Base-by-base conservation (phyloP, 2,113 vertebrate genomes). In the Coracopsis vasa region DNA sequence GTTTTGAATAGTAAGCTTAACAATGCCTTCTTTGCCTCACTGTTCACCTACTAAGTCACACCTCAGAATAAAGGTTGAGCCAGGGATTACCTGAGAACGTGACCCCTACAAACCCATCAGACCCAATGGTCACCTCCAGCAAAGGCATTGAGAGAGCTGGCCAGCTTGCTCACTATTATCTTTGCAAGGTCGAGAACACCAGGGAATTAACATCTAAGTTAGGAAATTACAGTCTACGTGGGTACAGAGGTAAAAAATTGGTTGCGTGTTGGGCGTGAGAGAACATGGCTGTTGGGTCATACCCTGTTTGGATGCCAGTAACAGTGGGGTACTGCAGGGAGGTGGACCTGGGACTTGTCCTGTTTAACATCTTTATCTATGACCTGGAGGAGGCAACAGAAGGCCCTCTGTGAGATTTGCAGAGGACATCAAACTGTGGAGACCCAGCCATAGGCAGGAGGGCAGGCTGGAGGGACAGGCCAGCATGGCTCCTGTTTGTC, bases 261-360 rank as follows among this genome's bases (percentile, higher is more conserved):
- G 3, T 29, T 60, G 54, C 35, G 19, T 37, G 31, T 7, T 23
- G 24, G 9, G 2, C 2, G 10, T 37, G 42, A 33, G 42, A 69
- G 67, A 45, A 39, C 10, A 1, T 4, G 39, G 42, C 29, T 50
- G 11, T n/a, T 74, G 45, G 3, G 5, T 21, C 10, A 2, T 44
- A 7, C 24, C 7, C 13, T 50, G 12, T 37, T 70, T 58, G 75
- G 35, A 37, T 58, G 31, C 28, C 61, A 27, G 7, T 24, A 50
- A 27, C n/a, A 60, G 48, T 2, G 0, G 13, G 18, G 3, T 42
- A 24, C 39, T 1, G 0, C 2, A 3, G 29, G 44, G 10, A 3
- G 28, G 72, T 80, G 41, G 44, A 80, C 24, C 39, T 77, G 71
- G 45, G 13, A 13, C 61, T 58, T 0, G 0, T 58, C 45, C 31